A percentile compares a stretch with the other conserved stretches of the same genome.
These are phyloP conservation scores for Taenioides sp. DNA, from an alignment of 2,797 vertebrate species.

Conservation along the genomic window DNA sequence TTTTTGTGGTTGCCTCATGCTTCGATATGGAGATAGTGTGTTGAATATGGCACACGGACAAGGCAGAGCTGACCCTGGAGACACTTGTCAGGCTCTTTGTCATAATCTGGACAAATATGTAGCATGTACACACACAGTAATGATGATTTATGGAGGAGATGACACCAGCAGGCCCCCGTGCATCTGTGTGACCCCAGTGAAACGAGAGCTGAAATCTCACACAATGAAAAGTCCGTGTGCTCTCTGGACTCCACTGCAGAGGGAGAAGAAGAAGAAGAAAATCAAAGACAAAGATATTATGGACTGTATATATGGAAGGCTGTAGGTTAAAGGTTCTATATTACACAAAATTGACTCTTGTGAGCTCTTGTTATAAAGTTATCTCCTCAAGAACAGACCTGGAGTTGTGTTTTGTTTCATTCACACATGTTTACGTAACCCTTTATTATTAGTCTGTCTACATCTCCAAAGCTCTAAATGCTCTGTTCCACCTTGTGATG, in stretches of 20 bases:
- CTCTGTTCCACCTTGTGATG: no score
- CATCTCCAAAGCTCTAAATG: no score
- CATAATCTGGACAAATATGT: not conserved
- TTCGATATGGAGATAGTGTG: no score
- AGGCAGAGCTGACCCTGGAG: not conserved
- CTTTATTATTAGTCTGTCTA: no score
- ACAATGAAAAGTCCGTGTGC: not conserved
- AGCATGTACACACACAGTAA: not conserved
- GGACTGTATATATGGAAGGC: not conserved
- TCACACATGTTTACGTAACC: no score
- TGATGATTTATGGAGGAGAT: constrained; percentile 7
- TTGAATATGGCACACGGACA: not conserved
- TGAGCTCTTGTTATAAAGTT: no score
- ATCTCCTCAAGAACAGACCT: no score
- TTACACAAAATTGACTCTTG: no score
- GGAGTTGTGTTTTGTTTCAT: no score
- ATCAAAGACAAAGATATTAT: not conserved
- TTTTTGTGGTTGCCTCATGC: no score
- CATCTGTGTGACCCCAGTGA: not conserved
- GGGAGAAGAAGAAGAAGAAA: no score
- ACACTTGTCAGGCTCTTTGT: constrained; percentile 5
- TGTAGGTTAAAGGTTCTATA: no score
- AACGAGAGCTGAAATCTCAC: not conserved
- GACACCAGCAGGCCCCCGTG: not conserved
- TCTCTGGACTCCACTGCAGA: not conserved